Conservation (phyloP, 2,888 invertebrate genomes). For the Spodoptera exigua region DNA sequence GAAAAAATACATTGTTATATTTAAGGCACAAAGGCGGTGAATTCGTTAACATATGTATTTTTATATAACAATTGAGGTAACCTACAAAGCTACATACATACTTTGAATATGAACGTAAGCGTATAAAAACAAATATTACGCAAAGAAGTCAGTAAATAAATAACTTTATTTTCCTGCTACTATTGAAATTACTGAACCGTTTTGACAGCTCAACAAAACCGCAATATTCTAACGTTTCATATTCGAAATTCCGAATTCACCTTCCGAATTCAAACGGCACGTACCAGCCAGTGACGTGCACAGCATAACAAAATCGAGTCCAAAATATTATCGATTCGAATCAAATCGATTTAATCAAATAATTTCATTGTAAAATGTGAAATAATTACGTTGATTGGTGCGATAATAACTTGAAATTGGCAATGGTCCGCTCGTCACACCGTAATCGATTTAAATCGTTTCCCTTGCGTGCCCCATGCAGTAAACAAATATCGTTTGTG, state of each 20-base stretch:
- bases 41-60: too few species aligned
- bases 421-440: constrained; percentile 39
- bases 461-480: constrained; percentile 41
- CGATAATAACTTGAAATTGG: constrained; percentile 38
- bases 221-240: constrained; percentile 21
- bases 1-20: too few species aligned
- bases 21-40: too few species aligned
- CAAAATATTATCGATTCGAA: constrained; percentile 17
- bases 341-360: constrained; percentile 29
- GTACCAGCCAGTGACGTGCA: constrained; percentile 14
- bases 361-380: constrained; percentile 28
- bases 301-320: constrained; percentile 19
- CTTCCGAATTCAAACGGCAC: constrained; percentile 30
- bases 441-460: constrained; percentile 49
- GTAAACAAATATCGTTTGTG: constrained; percentile 48
- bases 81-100: too few species aligned
- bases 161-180: constrained; percentile 1
- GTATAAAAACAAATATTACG: constrained; percentile 7
- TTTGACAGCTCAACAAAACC: constrained; percentile 32
- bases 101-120: too few species aligned
- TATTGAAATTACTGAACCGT: constrained; percentile 21
- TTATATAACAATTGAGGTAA: too few species aligned
- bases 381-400: constrained; percentile 48
- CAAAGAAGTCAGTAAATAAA: constrained; percentile 17
- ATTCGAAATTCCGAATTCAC: constrained; percentile 28